Evolutionary conservation across 2,888 invertebrate species (phyloP).

Genomic region (Scaeva pyrastri): DNA sequence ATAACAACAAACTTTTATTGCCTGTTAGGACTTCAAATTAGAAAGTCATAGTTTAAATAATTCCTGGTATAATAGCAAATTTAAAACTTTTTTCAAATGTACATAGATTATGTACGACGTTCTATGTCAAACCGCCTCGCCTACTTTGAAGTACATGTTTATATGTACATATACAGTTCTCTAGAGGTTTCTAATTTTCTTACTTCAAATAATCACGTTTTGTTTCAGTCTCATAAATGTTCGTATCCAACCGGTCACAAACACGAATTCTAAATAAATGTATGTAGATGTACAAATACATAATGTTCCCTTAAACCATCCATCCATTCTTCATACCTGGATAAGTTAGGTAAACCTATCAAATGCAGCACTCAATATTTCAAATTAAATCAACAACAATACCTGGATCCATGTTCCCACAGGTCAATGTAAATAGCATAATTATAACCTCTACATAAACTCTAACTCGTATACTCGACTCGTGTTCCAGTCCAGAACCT

Average conservation of each 20-base stretch:
- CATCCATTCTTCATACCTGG: background rate
- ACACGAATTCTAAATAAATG: constrained; percentile 7
- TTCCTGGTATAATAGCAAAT: no score
- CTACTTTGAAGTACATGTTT: no score
- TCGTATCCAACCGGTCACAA: background rate
- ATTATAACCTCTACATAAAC: background rate
- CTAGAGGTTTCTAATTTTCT: background rate
- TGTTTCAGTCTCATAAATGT: background rate
- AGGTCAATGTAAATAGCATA: constrained; percentile 17
- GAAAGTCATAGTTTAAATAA: no score
- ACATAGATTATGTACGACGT: no score
- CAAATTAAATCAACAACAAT: constrained; percentile 18
- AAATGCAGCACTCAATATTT: constrained; percentile 8
- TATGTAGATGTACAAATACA: no score
- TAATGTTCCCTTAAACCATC: background rate
- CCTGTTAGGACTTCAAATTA: no score
- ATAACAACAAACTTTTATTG: no score
- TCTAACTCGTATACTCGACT: no score
- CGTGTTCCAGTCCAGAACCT: background rate
- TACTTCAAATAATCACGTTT: constrained; percentile 11
- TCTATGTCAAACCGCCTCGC: no score
- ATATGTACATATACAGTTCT: no score
- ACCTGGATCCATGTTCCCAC: background rate
- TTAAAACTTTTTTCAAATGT: no score
- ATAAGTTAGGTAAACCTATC: background rate